phyloP scores from a whole-genome alignment of 35 echinoderm and acorn worm species.

The Apostichopus japonicus region DNA sequence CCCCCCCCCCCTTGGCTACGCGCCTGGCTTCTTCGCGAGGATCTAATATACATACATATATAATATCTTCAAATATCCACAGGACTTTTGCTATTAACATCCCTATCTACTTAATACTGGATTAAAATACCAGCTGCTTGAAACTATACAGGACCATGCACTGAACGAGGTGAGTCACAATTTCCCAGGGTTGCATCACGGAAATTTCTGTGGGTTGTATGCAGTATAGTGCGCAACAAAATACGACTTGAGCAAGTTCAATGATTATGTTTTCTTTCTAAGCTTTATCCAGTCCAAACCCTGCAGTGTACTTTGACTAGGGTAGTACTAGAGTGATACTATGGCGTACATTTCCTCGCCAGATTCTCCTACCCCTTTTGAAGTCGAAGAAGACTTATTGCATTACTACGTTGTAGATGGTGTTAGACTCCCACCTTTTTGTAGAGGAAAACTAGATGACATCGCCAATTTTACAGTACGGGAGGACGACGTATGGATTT shows the following conservation, averaged over 20 bases:
- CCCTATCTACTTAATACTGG: no score
- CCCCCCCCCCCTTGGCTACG: no score
- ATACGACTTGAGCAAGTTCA: slow-evolving; percentile 16
- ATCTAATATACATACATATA: no score
- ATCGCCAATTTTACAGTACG: slow-evolving; percentile 82
- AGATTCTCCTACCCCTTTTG: slow-evolving; percentile 77
- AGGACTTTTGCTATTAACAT: no score
- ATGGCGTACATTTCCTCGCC: slow-evolving; percentile 88
- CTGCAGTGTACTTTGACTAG: no score
- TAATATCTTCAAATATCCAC: no score
- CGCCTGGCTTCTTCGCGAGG: no score
- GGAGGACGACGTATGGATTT: slow-evolving; percentile 94
- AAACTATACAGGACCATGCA: no score
- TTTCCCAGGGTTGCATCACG: not conserved
- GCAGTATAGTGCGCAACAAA: not conserved
- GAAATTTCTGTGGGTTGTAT: no score
- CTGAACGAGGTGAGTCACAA: not conserved
- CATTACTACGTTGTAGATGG: slow-evolving; percentile 97
- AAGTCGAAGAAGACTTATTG: slow-evolving; percentile 88
- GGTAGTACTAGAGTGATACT: not conserved
- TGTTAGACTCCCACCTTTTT: slow-evolving; percentile 90
- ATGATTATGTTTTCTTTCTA: slow-evolving; percentile 19
- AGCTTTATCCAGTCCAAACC: not conserved
- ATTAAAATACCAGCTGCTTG: no score
- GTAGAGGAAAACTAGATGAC: slow-evolving; percentile 94